Percentiles rank a stretch among this genome's conserved stretches.
phyloP scores from a whole-genome alignment of 2,888 invertebrate species.

The Halictus quadricinctus region DNA sequence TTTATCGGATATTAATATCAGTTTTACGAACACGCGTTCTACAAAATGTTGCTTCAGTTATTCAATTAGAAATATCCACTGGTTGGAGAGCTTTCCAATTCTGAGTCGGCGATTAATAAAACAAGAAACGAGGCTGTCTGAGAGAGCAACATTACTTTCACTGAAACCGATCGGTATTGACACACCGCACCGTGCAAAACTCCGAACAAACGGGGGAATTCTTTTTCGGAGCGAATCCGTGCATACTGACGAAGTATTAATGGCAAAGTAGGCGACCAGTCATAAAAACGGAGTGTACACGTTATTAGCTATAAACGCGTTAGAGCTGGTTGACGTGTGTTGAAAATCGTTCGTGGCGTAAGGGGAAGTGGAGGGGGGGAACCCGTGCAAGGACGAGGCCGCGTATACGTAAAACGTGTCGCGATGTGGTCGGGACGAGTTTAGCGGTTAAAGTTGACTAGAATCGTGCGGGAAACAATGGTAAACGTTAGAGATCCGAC shows the following conservation, averaged over 20 bases:
- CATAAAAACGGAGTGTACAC: slow-evolving; percentile 11
- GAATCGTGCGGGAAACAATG: neutral
- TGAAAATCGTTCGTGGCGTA: neutral
- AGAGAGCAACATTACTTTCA: neutral
- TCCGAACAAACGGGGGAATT: neutral
- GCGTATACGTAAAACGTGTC: slow-evolving; percentile 16
- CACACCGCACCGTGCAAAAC: neutral
- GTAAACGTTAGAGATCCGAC: neutral
- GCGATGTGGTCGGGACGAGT: slow-evolving; percentile 3
- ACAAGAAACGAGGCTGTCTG: neutral
- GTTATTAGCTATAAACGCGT: slow-evolving; percentile 19
- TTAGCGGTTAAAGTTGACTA: slow-evolving; percentile 27
- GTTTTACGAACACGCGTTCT: neutral
- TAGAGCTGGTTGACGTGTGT: neutral
- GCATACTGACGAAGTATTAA: slow-evolving; percentile 8
- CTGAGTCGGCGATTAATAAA: neutral
- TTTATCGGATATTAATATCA: neutral
- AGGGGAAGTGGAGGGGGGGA: neutral
- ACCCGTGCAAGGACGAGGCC: neutral
- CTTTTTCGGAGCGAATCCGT: neutral
- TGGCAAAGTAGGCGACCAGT: neutral
- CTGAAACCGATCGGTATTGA: neutral
- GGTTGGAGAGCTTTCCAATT: neutral
- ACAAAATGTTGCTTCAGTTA: neutral
- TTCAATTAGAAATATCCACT: neutral